Conservation (phyloP, 2,888 invertebrate species). For the Tachina fera region DNA sequence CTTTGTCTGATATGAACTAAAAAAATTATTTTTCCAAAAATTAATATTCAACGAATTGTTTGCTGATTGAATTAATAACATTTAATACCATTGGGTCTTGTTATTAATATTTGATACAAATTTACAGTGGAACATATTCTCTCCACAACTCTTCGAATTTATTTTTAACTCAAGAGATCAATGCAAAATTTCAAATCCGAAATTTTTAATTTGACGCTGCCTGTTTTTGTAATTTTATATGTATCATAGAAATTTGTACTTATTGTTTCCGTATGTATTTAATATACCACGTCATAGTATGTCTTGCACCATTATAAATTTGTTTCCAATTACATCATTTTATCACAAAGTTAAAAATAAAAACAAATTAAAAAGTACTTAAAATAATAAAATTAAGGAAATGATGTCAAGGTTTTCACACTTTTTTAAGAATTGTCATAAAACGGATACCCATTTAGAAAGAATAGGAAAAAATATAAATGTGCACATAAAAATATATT, state of each 20-base stretch:
- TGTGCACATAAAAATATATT: constrained; percentile 15
- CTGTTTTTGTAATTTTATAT: too few relatives aligned
- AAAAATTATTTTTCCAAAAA: too few relatives aligned
- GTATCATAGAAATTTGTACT: not conserved
- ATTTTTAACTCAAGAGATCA: too few relatives aligned
- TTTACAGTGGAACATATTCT: too few relatives aligned
- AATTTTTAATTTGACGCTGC: too few relatives aligned
- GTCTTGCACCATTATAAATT: constrained; percentile 12
- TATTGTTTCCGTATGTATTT: not conserved
- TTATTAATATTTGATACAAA: too few relatives aligned
- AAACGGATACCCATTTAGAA: constrained; percentile 62
- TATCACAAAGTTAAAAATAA: constrained; percentile 30
- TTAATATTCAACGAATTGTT: too few relatives aligned
- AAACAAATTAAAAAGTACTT: constrained; percentile 22
- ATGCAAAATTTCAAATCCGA: too few relatives aligned
- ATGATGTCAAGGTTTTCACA: constrained; percentile 66
- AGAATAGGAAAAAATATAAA: not conserved
- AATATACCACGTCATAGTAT: constrained; percentile 35
- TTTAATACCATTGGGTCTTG: too few relatives aligned
- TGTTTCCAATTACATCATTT: constrained; percentile 40
- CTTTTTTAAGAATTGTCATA: constrained; percentile 55
- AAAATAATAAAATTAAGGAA: constrained; percentile 43
- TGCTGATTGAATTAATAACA: too few relatives aligned
- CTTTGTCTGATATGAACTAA: too few relatives aligned
- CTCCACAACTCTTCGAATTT: too few relatives aligned